phyloP scores from a whole-genome alignment of 2,113 vertebrate genomes.

The Muntiacus reevesi region DNA sequence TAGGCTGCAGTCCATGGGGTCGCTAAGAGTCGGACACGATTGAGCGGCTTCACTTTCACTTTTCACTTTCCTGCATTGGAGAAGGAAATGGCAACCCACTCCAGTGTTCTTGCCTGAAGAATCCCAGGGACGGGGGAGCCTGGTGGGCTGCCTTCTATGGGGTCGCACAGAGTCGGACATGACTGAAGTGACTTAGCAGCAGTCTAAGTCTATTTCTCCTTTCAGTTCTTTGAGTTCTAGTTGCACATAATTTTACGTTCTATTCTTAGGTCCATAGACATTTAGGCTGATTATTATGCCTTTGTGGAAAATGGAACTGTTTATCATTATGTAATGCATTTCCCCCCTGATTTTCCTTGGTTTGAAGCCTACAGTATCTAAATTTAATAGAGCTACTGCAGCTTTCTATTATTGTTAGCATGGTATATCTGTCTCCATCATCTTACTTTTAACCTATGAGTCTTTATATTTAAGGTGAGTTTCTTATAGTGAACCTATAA shows the following conservation, averaged over 20 bases:
- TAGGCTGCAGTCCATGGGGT: no score
- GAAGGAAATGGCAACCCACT: no score
- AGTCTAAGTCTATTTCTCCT: neutral
- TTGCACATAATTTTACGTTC: neutral
- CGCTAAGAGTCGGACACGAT: no score
- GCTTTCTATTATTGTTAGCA: neutral
- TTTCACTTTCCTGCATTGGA: no score
- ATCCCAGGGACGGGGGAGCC: no score
- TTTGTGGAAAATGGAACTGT: neutral
- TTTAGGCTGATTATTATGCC: neutral
- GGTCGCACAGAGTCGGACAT: no score
- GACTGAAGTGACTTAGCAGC: no score
- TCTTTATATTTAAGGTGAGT: neutral
- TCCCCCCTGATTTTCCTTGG: neutral
- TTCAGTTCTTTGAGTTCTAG: neutral
- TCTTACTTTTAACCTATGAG: neutral
- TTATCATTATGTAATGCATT: neutral
- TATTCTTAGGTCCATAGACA: neutral
- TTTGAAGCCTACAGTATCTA: neutral
- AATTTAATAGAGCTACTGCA: neutral
- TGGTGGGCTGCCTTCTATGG: no score
- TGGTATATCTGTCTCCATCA: neutral
- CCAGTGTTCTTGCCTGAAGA: no score
- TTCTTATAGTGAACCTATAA: neutral
- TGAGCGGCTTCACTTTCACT: no score